Evolutionary conservation across 1,140 invertebrate species (phyloP).

Genomic region (Drosophila triauraria): DNA sequence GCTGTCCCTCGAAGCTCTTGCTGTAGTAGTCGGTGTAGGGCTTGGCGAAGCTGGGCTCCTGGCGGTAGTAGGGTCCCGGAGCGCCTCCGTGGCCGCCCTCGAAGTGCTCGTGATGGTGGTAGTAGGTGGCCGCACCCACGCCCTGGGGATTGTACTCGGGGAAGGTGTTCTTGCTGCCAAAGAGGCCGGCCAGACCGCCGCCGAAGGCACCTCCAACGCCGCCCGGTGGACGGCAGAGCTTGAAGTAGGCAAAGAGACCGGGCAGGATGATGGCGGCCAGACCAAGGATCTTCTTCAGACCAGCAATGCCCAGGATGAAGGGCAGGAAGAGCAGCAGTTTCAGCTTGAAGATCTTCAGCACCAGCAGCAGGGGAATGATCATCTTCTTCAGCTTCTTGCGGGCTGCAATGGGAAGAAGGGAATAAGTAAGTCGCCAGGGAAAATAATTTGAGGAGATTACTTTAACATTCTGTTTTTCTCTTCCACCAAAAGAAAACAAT

Average conservation of each 20-base stretch:
- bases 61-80: slow-evolving; percentile 67
- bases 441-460: slow-evolving; percentile 1
- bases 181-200: slow-evolving; percentile 73
- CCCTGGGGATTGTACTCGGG: slow-evolving; percentile 88
- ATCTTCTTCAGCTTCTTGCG: slow-evolving; percentile 92
- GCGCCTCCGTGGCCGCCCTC: slow-evolving; percentile 60
- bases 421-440: neutral
- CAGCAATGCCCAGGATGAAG: slow-evolving; percentile 91
- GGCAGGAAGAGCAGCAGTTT: slow-evolving; percentile 92
- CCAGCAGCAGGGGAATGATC: slow-evolving; percentile 92
- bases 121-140: slow-evolving; percentile 87
- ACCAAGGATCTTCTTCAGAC: slow-evolving; percentile 93
- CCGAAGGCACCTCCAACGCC: slow-evolving; percentile 66
- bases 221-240: slow-evolving; percentile 88
- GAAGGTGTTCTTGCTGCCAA: slow-evolving; percentile 83
- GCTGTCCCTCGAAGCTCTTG: slow-evolving; percentile 75
- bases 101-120: slow-evolving; percentile 85
- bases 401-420: slow-evolving; percentile 85
- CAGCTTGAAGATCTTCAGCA: slow-evolving; percentile 93
- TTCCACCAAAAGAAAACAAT: neutral
- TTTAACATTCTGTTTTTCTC: no score
- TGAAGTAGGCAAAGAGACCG: slow-evolving; percentile 92
- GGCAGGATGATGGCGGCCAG: slow-evolving; percentile 91
- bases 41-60: slow-evolving; percentile 82
- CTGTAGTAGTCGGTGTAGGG: slow-evolving; percentile 85